phyloP scores from a whole-genome alignment of 2,797 vertebrate genomes.

The Hyperoplus immaculatus region DNA sequence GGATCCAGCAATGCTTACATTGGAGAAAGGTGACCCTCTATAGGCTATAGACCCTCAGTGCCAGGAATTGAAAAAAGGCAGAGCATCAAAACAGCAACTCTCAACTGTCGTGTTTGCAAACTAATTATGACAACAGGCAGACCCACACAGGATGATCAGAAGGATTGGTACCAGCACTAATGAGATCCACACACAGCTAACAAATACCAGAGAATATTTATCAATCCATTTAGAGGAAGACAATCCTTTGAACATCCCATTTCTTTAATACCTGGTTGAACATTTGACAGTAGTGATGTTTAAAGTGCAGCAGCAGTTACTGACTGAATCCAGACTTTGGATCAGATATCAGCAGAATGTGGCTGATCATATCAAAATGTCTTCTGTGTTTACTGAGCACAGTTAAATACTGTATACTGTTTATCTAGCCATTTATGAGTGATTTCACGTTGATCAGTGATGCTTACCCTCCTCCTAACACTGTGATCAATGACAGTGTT shows the following conservation, averaged over 20 bases:
- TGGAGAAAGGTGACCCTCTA: slow-evolving; percentile 32
- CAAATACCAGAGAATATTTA: slow-evolving; percentile 50
- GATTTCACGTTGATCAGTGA: slow-evolving; percentile 21
- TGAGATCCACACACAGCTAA: slow-evolving; percentile 57
- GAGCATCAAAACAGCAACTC: slow-evolving; percentile 45
- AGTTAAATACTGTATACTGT: not conserved
- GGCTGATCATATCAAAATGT: slow-evolving; percentile 42
- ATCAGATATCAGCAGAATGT: slow-evolving; percentile 39
- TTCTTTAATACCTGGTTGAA: slow-evolving; percentile 18
- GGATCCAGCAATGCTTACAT: slow-evolving; percentile 15
- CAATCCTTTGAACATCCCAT: slow-evolving; percentile 26
- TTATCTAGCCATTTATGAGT: not conserved
- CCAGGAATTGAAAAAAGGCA: slow-evolving; percentile 24
- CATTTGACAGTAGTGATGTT: slow-evolving; percentile 27
- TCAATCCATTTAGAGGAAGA: not conserved
- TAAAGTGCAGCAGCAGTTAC: not conserved
- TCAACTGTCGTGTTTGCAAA: slow-evolving; percentile 54
- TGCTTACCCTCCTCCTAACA: slow-evolving; percentile 18
- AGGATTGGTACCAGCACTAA: slow-evolving; percentile 45
- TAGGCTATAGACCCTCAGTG: slow-evolving; percentile 16
- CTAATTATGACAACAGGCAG: slow-evolving; percentile 52
- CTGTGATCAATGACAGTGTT: slow-evolving; percentile 44
- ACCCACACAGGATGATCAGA: slow-evolving; percentile 41
- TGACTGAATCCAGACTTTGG: slow-evolving; percentile 19
- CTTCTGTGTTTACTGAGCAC: slow-evolving; percentile 11